Conservation (phyloP, 2,888 invertebrate genomes). For the Salpingus planirostris region DNA sequence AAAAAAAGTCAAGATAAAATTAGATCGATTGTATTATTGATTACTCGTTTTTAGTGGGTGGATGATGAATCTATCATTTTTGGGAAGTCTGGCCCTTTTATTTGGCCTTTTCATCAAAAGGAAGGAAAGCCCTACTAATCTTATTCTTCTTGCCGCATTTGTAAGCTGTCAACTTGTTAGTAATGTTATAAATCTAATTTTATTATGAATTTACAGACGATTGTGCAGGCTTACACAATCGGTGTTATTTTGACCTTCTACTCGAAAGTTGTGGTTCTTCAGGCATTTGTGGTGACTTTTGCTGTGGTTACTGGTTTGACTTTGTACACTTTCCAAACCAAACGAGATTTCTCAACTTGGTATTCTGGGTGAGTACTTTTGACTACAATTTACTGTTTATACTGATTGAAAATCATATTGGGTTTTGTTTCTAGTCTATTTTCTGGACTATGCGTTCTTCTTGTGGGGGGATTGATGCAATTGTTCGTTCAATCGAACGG, state of each 20-base stretch:
- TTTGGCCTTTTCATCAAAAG: slow-evolving; percentile 65
- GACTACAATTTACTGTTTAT: not conserved
- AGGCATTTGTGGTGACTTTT: slow-evolving; percentile 69
- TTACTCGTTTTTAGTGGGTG: slow-evolving; percentile 51
- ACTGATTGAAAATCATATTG: slow-evolving; percentile 4
- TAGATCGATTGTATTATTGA: no score
- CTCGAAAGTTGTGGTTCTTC: slow-evolving; percentile 63
- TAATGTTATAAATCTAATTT: not conserved
- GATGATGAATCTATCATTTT: slow-evolving; percentile 55
- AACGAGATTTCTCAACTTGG: slow-evolving; percentile 71
- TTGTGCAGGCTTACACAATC: slow-evolving; percentile 67
- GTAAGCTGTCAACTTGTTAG: slow-evolving; percentile 56
- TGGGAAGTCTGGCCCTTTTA: slow-evolving; percentile 56
- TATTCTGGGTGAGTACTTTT: slow-evolving; percentile 57
- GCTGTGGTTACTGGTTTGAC: slow-evolving; percentile 67
- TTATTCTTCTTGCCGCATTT: slow-evolving; percentile 68
- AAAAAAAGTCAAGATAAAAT: not conserved
- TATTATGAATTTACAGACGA: slow-evolving; percentile 49
- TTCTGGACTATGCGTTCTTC: slow-evolving; percentile 56
- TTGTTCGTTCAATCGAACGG: slow-evolving; percentile 63
- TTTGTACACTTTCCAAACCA: slow-evolving; percentile 76
- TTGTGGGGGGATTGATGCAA: slow-evolving; percentile 65
- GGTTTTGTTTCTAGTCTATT: slow-evolving; percentile 50
- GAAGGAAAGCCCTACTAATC: slow-evolving; percentile 68
- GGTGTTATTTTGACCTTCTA: slow-evolving; percentile 74